Base-by-base conservation (phyloP, 2,888 invertebrate genomes). In the Nomada hirtipes region DNA sequence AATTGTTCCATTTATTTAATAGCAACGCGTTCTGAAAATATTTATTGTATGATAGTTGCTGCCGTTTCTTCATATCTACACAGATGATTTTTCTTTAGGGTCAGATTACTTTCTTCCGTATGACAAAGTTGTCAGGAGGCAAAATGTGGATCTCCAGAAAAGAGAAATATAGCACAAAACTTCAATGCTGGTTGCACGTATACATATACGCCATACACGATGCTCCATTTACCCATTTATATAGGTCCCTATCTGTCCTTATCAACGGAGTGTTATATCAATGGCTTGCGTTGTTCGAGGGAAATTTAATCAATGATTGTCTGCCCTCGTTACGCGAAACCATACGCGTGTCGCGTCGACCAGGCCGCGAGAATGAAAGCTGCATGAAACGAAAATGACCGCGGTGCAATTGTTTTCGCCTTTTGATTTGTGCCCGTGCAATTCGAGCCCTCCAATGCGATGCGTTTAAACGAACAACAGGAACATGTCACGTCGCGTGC, bases 251-350 rank as follows among this genome's bases (percentile, higher is more conserved):
- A 76, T 84, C 83, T 63, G 52, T 15, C 44, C 69, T 84, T 84
- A 83, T 84, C 84, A 72, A 15, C 13, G 13, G 29, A 72, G 63
- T 74, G 61, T 50, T 69, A 15, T 64, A 77, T 78, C 74, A 83
- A 84, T 75, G 83, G 7, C 11, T 11, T 18, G n/a, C 69, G 71
- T 77, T 83, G 80, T 84, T 18, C 29, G 15, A 61, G 18, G 65
- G 26, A 80, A 80, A 80, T 83, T 83, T 84, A 83, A 84, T 83
- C 83, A 78, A 80, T 70, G 80, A 59, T 60, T 10, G 57, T 20
- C 69, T 67, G 70, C 75, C 20, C 69, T 26, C 61, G 18, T 79
- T 69, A 59, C 10, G 29, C 59, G 42, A 73, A 70, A 69, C 15
- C 64, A n/a, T 44, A 36, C 20, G 44, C 9, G 29, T 20, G 20